These are phyloP conservation scores for Liposcelis brunnea DNA, from an alignment of 2,888 invertebrate species.

Conservation along the genomic window DNA sequence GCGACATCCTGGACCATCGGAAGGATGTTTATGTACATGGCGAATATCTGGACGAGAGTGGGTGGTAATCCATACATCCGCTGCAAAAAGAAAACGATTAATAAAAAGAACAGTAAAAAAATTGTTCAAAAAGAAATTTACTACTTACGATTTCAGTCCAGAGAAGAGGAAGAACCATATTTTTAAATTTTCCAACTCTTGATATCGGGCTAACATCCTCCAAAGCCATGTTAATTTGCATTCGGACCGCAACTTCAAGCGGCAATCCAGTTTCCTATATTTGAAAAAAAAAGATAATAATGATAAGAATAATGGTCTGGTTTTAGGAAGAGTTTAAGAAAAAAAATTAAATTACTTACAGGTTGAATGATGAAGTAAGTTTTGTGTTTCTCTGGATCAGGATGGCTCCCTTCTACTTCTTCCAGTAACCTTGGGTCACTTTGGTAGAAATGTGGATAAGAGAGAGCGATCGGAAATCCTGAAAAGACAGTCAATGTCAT, in stretches of 20 bases:
- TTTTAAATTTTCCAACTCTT: slow-evolving; percentile 45
- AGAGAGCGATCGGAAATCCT: slow-evolving; percentile 74
- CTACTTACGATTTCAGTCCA: slow-evolving; percentile 83
- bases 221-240: slow-evolving; percentile 76
- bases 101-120: background rate
- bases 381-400: slow-evolving; percentile 44
- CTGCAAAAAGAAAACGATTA: slow-evolving; percentile 29
- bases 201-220: slow-evolving; percentile 47
- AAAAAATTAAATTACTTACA: slow-evolving; percentile 29
- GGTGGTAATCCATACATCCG: slow-evolving; percentile 50
- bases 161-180: slow-evolving; percentile 58
- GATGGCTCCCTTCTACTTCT: slow-evolving; percentile 48
- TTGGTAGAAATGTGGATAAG: slow-evolving; percentile 74
- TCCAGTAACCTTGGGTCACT: slow-evolving; percentile 44
- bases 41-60: slow-evolving; percentile 42
- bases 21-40: slow-evolving; percentile 52
- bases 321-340: slow-evolving; percentile 1
- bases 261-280: slow-evolving; percentile 55
- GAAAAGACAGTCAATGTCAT: no score
- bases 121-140: background rate
- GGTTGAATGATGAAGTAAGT: slow-evolving; percentile 65
- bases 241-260: slow-evolving; percentile 55
- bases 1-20: slow-evolving; percentile 40
- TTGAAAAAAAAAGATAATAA: slow-evolving; percentile 12
- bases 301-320: slow-evolving; percentile 13